phyloP scores from a whole-genome alignment of 2,113 vertebrate species.

The Caloenas nicobarica region DNA sequence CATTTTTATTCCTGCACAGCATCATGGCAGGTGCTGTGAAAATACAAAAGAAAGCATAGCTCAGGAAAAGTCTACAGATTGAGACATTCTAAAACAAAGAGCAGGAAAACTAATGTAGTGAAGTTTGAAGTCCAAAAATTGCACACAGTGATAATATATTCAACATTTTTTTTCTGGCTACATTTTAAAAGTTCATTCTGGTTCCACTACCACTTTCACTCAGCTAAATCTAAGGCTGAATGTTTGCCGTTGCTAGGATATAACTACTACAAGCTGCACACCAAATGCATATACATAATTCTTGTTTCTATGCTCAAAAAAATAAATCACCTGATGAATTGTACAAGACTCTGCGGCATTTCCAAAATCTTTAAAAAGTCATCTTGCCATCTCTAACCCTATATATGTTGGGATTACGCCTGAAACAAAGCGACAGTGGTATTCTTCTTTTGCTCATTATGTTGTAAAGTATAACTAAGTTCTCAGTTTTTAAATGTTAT shows the following conservation, averaged over 20 bases:
- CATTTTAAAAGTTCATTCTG: neutral
- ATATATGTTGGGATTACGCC: neutral
- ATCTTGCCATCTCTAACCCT: neutral
- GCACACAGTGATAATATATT: neutral
- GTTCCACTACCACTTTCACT: neutral
- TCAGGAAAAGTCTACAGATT: neutral
- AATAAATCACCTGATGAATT: neutral
- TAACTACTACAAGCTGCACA: neutral
- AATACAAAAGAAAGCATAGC: neutral
- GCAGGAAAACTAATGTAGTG: neutral
- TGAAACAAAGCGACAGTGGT: neutral
- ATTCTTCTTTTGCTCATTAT: neutral
- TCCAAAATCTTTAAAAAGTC: neutral
- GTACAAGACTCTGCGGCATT: neutral
- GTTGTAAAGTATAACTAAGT: neutral
- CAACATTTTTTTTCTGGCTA: neutral
- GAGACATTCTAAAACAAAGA: neutral
- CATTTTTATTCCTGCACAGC: neutral
- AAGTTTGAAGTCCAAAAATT: neutral
- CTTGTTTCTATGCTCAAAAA: neutral
- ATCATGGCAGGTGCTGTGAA: neutral
- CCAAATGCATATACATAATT: neutral
- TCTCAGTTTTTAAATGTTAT: neutral
- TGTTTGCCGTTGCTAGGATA: conserved; percentile 43
- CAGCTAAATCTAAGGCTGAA: neutral